Conservation (phyloP, 2,797 vertebrate species). For the Holocentrus rufus region DNA sequence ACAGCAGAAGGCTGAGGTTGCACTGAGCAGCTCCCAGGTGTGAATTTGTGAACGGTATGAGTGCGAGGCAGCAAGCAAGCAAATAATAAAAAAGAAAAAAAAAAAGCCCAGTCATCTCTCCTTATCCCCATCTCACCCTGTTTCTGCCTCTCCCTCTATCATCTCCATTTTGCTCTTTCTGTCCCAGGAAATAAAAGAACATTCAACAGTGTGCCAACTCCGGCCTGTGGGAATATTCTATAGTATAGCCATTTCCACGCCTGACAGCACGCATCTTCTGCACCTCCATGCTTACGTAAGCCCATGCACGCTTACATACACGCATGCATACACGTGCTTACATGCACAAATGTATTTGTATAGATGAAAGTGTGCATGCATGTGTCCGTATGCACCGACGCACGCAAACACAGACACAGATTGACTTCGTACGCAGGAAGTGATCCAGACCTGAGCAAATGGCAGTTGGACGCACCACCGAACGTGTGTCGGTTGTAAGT, state of each 20-base stretch:
- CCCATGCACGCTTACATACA: constrained; percentile 18
- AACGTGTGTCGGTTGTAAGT: too few species aligned
- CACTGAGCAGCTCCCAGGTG: constrained; percentile 6
- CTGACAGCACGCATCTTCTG: constrained; percentile 45
- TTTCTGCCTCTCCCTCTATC: constrained; percentile 2
- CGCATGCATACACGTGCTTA: constrained; percentile 27
- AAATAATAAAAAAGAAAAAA: not conserved
- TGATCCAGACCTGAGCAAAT: too few species aligned
- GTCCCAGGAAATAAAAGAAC: constrained; percentile 28
- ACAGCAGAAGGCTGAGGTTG: constrained; percentile 3
- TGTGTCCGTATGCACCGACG: too few species aligned
- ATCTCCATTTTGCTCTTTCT: constrained; percentile 33
- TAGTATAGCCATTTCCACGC: constrained; percentile 51
- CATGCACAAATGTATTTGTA: not conserved
- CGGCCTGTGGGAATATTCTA: constrained; percentile 52
- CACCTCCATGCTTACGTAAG: constrained; percentile 73
- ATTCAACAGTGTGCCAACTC: constrained; percentile 30
- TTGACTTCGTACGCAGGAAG: not conserved
- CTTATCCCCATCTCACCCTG: not conserved
- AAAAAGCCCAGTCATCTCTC: not conserved
- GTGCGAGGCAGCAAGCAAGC: constrained; percentile 1
- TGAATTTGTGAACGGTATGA: not conserved
- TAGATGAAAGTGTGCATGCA: too few species aligned
- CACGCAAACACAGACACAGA: not conserved
- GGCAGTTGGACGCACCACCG: too few species aligned